Percentiles rank a stretch among this genome's conserved stretches.
Evolutionary conservation across 2,113 vertebrate genomes (phyloP).

Genomic region (Drymodes brunneopygia): DNA sequence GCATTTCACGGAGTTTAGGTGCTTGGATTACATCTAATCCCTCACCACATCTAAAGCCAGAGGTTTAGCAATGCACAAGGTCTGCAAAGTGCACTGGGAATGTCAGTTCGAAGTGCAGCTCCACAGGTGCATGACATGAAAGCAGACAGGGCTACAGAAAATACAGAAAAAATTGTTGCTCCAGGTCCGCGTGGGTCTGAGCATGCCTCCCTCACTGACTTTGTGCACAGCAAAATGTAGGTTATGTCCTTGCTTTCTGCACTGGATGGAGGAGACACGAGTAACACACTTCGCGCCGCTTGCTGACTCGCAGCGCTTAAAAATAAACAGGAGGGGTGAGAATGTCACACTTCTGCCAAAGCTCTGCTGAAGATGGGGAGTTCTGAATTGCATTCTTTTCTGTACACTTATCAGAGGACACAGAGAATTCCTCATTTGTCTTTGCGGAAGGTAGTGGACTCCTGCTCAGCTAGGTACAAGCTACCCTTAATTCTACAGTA

Average conservation of each 20-base stretch:
- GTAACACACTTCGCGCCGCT: background rate
- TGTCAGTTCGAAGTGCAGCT: background rate
- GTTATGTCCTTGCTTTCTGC: slow-evolving; percentile 5
- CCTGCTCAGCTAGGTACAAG: background rate
- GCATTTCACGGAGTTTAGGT: background rate
- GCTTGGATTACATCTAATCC: background rate
- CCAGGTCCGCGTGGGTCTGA: background rate
- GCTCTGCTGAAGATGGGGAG: background rate
- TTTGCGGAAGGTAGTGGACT: background rate
- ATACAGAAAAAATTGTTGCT: background rate
- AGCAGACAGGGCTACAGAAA: background rate
- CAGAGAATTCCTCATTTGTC: background rate
- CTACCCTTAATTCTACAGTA: background rate
- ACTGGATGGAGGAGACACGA: background rate
- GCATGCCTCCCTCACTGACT: background rate
- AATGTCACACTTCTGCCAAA: background rate
- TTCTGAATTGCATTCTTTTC: background rate
- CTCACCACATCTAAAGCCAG: background rate
- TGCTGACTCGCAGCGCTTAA: slow-evolving; percentile 51
- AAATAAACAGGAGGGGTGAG: slow-evolving; percentile 40
- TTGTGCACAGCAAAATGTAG: background rate
- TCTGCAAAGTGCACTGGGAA: background rate
- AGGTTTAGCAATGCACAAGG: background rate
- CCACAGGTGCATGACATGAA: background rate
- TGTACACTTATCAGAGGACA: background rate